Conservation (phyloP, 30 jellyfish, hydroid and myxozoan genomes). For the Mastigias papua region DNA sequence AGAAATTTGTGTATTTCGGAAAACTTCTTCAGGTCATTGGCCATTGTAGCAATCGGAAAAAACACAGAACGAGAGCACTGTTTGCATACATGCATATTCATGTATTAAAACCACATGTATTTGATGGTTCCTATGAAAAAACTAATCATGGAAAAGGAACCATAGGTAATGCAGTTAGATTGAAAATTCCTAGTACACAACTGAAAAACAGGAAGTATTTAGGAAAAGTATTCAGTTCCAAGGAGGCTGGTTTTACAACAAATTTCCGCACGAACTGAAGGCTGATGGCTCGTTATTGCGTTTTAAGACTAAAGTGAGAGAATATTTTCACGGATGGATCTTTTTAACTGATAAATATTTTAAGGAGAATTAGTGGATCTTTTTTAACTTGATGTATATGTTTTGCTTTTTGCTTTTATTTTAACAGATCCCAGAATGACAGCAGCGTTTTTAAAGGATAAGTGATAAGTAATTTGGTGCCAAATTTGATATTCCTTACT, state of each 20-base stretch:
- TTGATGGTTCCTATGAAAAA: conserved; percentile 6
- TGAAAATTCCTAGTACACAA: conserved; percentile 39
- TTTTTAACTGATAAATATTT: too few relatives aligned
- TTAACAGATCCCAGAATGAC: conserved; percentile 41
- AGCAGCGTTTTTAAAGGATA: neutral
- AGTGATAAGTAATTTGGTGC: neutral
- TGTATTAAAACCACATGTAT: conserved; percentile 12
- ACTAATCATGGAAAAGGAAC: conserved; percentile 33
- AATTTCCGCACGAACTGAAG: conserved; percentile 27
- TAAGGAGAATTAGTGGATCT: too few relatives aligned
- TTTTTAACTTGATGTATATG: neutral
- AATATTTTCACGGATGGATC: conserved; percentile 1
- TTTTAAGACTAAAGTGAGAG: conserved; percentile 15
- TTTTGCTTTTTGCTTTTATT: conserved; percentile 14
- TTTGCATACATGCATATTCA: conserved; percentile 16
- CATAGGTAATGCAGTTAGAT: conserved; percentile 26
- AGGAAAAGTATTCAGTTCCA: conserved; percentile 51
- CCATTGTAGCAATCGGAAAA: conserved; percentile 15
- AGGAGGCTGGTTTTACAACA: conserved; percentile 19
- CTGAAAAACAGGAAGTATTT: conserved; percentile 26
- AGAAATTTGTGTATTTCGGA: conserved; percentile 14
- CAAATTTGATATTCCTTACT: neutral
- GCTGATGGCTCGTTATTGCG: conserved; percentile 5
- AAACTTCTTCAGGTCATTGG: conserved; percentile 10
- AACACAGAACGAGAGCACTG: conserved; percentile 22